phyloP scores from a whole-genome alignment of 1,140 invertebrate species.

The roundworm (Caenorhabditis elegans) region WBcel235 BX284603.4:4904501-4905000 shows the following conservation, averaged over 20 bases:
- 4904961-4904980: slow-evolving; percentile 1
- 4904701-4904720: slow-evolving; percentile 14
- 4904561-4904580: neutral
- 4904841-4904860: neutral
- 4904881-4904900: neutral
- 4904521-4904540: neutral
- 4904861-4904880: neutral
- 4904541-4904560: neutral
- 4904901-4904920: neutral
- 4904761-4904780: no score
- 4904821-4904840: neutral
- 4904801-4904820: neutral
- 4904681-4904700: slow-evolving; percentile 15
- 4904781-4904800: neutral
- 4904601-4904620: neutral
- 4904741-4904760: neutral
- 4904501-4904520: neutral
- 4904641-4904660: neutral
- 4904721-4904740: neutral
- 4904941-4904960: neutral
- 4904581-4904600: neutral
- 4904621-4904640: slow-evolving; percentile 14
- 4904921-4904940: neutral
- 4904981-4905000: neutral
- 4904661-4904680: slow-evolving; percentile 1